phyloP scores from a whole-genome alignment of 2,888 invertebrate species.

The Opisthograptis luteolata region DNA sequence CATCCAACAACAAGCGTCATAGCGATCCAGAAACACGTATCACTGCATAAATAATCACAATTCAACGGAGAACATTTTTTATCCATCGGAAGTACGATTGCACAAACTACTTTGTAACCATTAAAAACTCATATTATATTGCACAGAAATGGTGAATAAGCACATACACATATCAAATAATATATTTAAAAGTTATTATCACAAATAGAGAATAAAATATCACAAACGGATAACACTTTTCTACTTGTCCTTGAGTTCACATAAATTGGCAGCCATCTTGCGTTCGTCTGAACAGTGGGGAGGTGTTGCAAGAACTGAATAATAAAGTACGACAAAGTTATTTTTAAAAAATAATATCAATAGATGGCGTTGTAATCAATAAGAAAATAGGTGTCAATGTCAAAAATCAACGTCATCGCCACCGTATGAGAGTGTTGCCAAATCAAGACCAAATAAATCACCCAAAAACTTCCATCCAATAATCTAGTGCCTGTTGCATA shows the following conservation, averaged over 20 bases:
- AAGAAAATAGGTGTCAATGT: too few species aligned
- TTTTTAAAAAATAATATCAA: too few species aligned
- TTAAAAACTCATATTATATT: conserved; percentile 75
- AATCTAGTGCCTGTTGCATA: too few species aligned
- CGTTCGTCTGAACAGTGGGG: conserved; percentile 67
- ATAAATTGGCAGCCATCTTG: conserved; percentile 83
- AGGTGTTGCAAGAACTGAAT: conserved; percentile 57
- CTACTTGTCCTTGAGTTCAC: conserved; percentile 81
- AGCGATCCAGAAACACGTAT: conserved; percentile 73
- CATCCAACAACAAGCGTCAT: conserved; percentile 80
- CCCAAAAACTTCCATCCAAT: too few species aligned
- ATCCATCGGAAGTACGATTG: conserved; percentile 73
- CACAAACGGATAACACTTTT: conserved; percentile 76
- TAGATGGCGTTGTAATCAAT: too few species aligned
- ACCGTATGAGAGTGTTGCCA: too few species aligned
- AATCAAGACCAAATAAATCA: too few species aligned
- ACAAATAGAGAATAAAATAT: conserved; percentile 70
- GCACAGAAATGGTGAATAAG: conserved; percentile 65
- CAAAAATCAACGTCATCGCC: too few species aligned
- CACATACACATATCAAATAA: conserved; percentile 69
- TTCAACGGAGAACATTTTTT: conserved; percentile 80
- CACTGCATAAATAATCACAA: conserved; percentile 83
- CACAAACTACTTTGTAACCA: conserved; percentile 74
- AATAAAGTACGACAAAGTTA: conserved; percentile 32
- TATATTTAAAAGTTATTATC: conserved; percentile 69